Evolutionary conservation across 2,888 invertebrate genomes (phyloP), one percentile per base, ranked within the genome.

Genomic region (Cetonia aurata): DNA sequence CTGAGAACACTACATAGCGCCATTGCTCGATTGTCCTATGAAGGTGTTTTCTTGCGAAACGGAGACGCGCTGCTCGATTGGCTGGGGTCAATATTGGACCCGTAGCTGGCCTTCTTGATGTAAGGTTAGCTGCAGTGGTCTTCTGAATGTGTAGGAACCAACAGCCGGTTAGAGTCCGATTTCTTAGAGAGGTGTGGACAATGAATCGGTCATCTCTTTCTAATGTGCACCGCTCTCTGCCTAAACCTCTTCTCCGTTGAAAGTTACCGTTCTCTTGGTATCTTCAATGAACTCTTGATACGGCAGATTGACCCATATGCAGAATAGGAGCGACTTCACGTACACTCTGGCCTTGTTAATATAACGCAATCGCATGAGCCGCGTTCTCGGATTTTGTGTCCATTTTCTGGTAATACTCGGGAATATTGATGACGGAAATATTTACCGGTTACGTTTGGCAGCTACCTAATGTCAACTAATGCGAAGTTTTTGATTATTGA

Each of bases 101-200:
- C 6, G 48, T 17, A 48, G 48, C 13, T 48, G 48, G 48, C 48
- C 48, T 48, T n/a, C 17, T 48, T 48, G 48, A 17, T 1, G 48
- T 48, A 48, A 48, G 17, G 48, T 15, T n/a, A 48, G 48, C 48
- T 48, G 48, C 48, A 52, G 6, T 52, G 4, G 52, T 52, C 52
- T 52, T 52, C 52, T 52, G 52, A 19, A 2, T 52, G 52, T 19
- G 3, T 25, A 52, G 19, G 15, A 1, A 52, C 52, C 19, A 10
- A 52, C 52, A 17, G 52, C 25, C 13, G 44, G 13, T 44, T 1
- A 44, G 25, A 25, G 25, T 25, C 25, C 25, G 1, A 25, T 4
- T 4, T 25, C 25, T 25, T 25, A 25, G 25, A 25, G 4, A 25
- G 25, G 25, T 25, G 4, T 25, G 25, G 25, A 25, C 25, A 25